Conservation (phyloP, 2,888 invertebrate genomes). For the Hybos culiciformis region DNA sequence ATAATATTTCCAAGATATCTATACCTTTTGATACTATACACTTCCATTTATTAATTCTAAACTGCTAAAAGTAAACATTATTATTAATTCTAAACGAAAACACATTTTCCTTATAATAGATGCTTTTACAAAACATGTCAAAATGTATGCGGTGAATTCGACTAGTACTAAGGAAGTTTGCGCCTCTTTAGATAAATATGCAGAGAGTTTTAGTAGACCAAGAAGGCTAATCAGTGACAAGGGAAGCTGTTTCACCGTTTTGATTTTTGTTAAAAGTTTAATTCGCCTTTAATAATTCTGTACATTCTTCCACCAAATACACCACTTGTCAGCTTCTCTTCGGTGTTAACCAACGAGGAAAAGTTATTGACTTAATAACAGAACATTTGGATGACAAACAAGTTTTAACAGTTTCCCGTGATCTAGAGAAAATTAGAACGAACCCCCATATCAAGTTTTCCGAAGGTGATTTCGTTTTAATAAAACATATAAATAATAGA, state of each 20-base stretch:
- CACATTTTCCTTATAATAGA: constrained; percentile 9
- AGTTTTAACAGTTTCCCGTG: constrained; percentile 5
- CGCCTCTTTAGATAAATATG: constrained; percentile 7
- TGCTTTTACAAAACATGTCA: constrained; percentile 13
- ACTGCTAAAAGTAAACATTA: constrained; percentile 9
- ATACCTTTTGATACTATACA: constrained; percentile 17
- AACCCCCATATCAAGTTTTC: constrained; percentile 12
- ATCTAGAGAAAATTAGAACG: constrained; percentile 13
- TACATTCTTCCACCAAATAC: constrained; percentile 15
- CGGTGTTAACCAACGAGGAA: constrained; percentile 19
- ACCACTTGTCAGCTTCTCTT: constrained; percentile 19
- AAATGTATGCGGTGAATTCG: constrained; percentile 8
- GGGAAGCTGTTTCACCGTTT: constrained; percentile 14
- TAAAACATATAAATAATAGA: constrained; percentile 13
- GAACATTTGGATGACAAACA: constrained; percentile 4
- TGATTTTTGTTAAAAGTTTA: constrained; percentile 5
- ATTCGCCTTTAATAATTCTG: constrained; percentile 2
- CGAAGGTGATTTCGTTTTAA: constrained; percentile 15
- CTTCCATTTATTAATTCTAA: constrained; percentile 7
- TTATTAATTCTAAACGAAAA: constrained; percentile 8
- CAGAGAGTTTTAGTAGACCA: constrained; percentile 13
- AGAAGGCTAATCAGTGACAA: constrained; percentile 14
- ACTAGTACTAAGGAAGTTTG: constrained; percentile 18
- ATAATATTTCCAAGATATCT: constrained; percentile 18
- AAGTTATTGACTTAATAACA: constrained; percentile 6